Conservation (phyloP, 2,888 invertebrate species). For the Himalopsyche kuldschensis region DNA sequence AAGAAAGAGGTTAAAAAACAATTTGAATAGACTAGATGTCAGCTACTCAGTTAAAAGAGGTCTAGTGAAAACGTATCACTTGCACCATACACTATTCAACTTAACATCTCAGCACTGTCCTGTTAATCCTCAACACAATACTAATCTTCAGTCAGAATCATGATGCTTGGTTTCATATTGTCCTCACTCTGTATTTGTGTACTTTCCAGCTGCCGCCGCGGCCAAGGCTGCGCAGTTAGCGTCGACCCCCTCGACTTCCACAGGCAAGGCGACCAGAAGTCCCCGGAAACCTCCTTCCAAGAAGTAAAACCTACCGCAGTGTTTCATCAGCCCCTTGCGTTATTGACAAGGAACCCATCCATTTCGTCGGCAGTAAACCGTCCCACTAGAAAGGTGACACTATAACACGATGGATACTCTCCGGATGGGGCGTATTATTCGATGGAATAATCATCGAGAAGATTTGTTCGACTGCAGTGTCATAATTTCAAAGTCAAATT, state of each 20-base stretch:
- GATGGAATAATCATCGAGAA: too few relatives aligned
- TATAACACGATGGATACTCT: not conserved
- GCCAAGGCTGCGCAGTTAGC: slow-evolving; percentile 50
- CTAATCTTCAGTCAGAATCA: too few relatives aligned
- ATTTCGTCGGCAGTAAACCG: not conserved
- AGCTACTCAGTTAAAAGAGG: not conserved
- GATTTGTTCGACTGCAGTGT: too few relatives aligned
- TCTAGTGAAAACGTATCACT: too few relatives aligned
- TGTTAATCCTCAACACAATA: too few relatives aligned
- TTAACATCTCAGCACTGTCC: too few relatives aligned
- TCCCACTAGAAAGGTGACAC: not conserved
- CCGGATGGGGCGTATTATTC: too few relatives aligned
- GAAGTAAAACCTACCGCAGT: slow-evolving; percentile 47
- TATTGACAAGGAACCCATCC: not conserved
- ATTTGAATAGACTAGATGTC: not conserved
- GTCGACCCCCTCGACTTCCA: slow-evolving; percentile 55
- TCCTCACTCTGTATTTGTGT: slow-evolving; percentile 1
- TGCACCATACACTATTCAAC: too few relatives aligned
- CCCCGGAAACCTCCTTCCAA: slow-evolving; percentile 54
- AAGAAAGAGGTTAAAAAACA: too few relatives aligned
- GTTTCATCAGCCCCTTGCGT: slow-evolving; percentile 2
- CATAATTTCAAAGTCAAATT: too few relatives aligned
- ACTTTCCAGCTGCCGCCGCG: slow-evolving; percentile 47
- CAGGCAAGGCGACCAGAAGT: slow-evolving; percentile 55
- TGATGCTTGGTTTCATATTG: not conserved